A percentile compares a stretch with the other conserved stretches of the same genome.
phyloP scores from a whole-genome alignment of 1,140 invertebrate genomes.

The Solenopsis invicta region DNA sequence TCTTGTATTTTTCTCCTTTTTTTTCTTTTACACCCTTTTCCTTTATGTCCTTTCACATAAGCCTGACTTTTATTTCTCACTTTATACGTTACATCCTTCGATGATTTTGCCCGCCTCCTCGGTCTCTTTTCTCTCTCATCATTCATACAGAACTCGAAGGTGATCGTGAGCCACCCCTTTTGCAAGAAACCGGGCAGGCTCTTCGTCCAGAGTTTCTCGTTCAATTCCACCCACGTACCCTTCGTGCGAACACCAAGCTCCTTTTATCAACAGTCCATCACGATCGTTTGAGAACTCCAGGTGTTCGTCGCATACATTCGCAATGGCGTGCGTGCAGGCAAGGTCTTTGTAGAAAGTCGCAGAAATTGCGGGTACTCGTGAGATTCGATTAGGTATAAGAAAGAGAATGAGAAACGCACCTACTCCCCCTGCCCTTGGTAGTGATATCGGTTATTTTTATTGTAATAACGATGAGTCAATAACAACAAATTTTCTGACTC shows the following conservation, averaged over 20 bases:
- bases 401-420: constrained; percentile 55
- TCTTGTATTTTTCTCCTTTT: neutral
- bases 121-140: constrained; percentile 28
- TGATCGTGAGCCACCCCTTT: constrained; percentile 54
- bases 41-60: neutral
- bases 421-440: constrained; percentile 35
- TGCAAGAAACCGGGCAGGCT: constrained; percentile 36
- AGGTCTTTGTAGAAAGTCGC: constrained; percentile 59
- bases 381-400: constrained; percentile 75
- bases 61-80: constrained; percentile 5
- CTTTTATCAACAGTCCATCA: constrained; percentile 68
- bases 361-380: constrained; percentile 56
- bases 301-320: constrained; percentile 61
- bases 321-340: constrained; percentile 54
- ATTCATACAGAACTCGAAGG: constrained; percentile 44
- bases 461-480: constrained; percentile 35
- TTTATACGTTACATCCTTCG: neutral
- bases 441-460: constrained; percentile 55
- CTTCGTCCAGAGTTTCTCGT: constrained; percentile 47
- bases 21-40: no score
- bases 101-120: constrained; percentile 37
- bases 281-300: constrained; percentile 65
- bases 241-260: constrained; percentile 57
- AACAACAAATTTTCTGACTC: constrained; percentile 28
- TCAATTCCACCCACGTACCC: constrained; percentile 51